phyloP scores from a whole-genome alignment of 2,888 invertebrate species.

The Oscheius sp. region DNA sequence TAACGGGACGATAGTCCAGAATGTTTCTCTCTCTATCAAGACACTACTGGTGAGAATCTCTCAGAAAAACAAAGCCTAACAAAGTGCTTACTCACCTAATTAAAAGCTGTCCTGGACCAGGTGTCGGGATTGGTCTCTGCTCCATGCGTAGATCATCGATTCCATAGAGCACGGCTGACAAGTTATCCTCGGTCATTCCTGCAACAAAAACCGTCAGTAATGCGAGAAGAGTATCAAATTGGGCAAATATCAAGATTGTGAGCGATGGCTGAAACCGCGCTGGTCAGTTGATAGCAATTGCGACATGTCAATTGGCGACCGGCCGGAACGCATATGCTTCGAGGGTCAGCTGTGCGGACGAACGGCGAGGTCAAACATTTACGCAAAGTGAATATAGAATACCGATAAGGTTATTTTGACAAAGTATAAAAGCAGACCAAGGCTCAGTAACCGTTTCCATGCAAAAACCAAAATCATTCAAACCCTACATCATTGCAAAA shows the following conservation, averaged over 20 bases:
- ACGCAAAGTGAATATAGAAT: too few relatives aligned
- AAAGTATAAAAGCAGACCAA: too few relatives aligned
- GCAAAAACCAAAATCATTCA: too few relatives aligned
- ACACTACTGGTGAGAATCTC: not conserved
- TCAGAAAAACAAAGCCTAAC: too few relatives aligned
- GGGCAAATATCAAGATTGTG: not conserved
- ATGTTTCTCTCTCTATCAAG: too few relatives aligned
- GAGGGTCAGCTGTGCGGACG: conserved; percentile 5
- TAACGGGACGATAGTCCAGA: too few relatives aligned
- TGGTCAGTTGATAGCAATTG: conserved; percentile 14
- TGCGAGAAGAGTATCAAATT: not conserved
- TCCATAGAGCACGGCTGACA: conserved; percentile 59
- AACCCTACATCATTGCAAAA: too few relatives aligned
- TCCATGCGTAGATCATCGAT: conserved; percentile 56
- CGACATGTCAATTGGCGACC: conserved; percentile 1
- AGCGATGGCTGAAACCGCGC: not conserved
- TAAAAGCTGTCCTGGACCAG: conserved; percentile 45
- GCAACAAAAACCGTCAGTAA: not conserved
- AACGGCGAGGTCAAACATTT: too few relatives aligned
- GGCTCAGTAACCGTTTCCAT: too few relatives aligned
- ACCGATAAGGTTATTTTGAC: too few relatives aligned
- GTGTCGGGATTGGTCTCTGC: conserved; percentile 50
- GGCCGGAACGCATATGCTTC: conserved; percentile 19
- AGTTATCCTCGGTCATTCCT: conserved; percentile 49
- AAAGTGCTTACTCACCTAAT: conserved; percentile 32